Evolutionary conservation across 2,888 invertebrate genomes (phyloP), one percentile per base, ranked within the genome.

Genomic region (Phortica okadai): DNA sequence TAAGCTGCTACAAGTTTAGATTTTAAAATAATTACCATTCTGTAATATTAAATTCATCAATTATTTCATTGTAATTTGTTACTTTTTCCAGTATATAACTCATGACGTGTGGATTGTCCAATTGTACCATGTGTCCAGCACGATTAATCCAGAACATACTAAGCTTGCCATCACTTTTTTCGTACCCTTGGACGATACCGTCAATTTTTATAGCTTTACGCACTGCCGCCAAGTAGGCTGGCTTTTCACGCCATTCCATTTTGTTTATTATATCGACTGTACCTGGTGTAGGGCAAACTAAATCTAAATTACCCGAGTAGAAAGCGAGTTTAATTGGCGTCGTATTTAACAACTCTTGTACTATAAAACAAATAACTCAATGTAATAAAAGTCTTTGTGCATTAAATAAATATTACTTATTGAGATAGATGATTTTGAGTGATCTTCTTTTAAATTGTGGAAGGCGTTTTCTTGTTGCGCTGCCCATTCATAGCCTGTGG

Each of bases 41-140:
- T 33, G 33, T 33, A 1, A 4, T 33, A 33, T 5, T 33, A 33
- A 33, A 33, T 33, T 33, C 33, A 1, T 50, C 6, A 2, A 50
- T 50, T 11, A 50, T 6, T 50, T 50, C 10, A 50, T 50, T 50
- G 2, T 50, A 81, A 89, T 33, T 87, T 86, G 0, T 90, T 90
- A 45, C 89, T 84, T 73, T 88, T 83, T 92, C 92, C 44, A 96
- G 90, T 90, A 96, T 94, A 76, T 94, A 92, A 11, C 93, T 92
- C 85, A 94, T 95, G 25, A 94, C 95, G 4, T 92, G 92, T 5
- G 95, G 95, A 90, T 96, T 96, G 88, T 96, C 96, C 77, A 93
- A 91, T 8, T 95, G 95, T 2, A 91, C 91, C 87, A 90, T 89
- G 78, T 92, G 91, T 0, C 91, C 91, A 14, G 92, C 91, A 21